Conservation (phyloP, 2,888 invertebrate genomes). For the Pantelozetes paolii region DNA sequence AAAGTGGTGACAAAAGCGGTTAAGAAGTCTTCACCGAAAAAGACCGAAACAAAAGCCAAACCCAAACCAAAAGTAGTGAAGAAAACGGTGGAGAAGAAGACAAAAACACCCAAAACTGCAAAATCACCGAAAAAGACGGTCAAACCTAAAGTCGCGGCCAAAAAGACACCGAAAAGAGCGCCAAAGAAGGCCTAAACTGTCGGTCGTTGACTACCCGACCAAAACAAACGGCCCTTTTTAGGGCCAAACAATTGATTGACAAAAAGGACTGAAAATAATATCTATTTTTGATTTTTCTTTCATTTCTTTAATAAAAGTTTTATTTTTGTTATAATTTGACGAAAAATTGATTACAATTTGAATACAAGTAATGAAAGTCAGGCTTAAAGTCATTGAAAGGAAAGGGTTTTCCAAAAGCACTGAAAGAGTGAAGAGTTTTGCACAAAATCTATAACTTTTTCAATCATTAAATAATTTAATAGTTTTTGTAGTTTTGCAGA, state of each 20-base stretch:
- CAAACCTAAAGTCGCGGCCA: background rate
- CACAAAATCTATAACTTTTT: too few species aligned
- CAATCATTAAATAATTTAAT: too few species aligned
- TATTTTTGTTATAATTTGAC: background rate
- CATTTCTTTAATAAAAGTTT: background rate
- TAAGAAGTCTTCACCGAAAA: too few species aligned
- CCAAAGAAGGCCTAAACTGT: slow-evolving; percentile 58
- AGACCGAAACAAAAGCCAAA: too few species aligned
- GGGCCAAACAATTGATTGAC: background rate
- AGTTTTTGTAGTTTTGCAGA: too few species aligned
- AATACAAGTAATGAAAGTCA: background rate
- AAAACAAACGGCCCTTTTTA: slow-evolving; percentile 25
- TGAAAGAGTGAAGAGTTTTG: too few species aligned
- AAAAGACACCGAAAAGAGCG: slow-evolving; percentile 89
- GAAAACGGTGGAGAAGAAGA: background rate
- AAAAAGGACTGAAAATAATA: background rate
- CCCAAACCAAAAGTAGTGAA: background rate
- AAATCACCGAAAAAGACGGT: background rate
- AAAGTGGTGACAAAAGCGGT: background rate
- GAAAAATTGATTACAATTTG: too few species aligned
- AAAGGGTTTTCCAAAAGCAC: too few species aligned
- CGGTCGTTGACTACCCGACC: background rate
- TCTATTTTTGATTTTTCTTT: background rate
- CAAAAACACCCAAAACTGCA: background rate
- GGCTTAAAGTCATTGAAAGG: too few species aligned